These are phyloP conservation scores for Pseudorhiza aurosa DNA, from an alignment of 30 jellyfish, hydroid and myxozoan genomes.

Conservation along the genomic window DNA sequence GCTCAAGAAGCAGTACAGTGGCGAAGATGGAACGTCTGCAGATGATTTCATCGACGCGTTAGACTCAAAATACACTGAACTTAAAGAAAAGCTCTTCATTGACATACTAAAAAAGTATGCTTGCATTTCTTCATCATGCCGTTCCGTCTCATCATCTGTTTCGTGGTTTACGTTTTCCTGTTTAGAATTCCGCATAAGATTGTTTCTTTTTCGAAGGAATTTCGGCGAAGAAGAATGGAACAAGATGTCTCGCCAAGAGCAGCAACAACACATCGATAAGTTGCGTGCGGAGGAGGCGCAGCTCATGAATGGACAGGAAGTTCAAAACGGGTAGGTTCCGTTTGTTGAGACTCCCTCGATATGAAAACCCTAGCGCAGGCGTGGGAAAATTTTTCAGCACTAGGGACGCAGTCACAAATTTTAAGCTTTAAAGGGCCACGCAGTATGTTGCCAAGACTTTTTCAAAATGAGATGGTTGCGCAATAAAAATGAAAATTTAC, in stretches of 20 bases:
- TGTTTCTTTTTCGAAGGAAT: conserved; percentile 47
- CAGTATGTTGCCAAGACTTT: too few relatives aligned
- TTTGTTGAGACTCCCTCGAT: too few relatives aligned
- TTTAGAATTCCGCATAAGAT: too few relatives aligned
- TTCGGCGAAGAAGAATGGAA: conserved; percentile 92
- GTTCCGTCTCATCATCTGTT: too few relatives aligned
- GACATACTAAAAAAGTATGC: conserved; percentile 87
- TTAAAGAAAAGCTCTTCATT: conserved; percentile 72
- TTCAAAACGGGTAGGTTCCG: conserved; percentile 6
- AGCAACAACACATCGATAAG: conserved; percentile 62
- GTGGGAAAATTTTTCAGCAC: too few relatives aligned
- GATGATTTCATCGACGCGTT: conserved; percentile 86
- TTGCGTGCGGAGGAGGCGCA: conserved; percentile 69
- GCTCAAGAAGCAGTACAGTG: conserved; percentile 29
- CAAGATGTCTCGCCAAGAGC: conserved; percentile 74
- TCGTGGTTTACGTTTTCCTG: too few relatives aligned
- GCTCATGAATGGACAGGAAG: conserved; percentile 38
- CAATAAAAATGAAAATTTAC: too few relatives aligned
- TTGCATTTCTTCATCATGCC: too few relatives aligned
- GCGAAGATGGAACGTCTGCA: conserved; percentile 30
- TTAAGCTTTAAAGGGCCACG: too few relatives aligned
- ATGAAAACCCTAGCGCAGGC: too few relatives aligned
- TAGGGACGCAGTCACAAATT: too few relatives aligned
- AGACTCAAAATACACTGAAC: conserved; percentile 78
- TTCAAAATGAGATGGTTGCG: too few relatives aligned